phyloP scores from a whole-genome alignment of 2,888 invertebrate species.

The Spilarctia lutea region DNA sequence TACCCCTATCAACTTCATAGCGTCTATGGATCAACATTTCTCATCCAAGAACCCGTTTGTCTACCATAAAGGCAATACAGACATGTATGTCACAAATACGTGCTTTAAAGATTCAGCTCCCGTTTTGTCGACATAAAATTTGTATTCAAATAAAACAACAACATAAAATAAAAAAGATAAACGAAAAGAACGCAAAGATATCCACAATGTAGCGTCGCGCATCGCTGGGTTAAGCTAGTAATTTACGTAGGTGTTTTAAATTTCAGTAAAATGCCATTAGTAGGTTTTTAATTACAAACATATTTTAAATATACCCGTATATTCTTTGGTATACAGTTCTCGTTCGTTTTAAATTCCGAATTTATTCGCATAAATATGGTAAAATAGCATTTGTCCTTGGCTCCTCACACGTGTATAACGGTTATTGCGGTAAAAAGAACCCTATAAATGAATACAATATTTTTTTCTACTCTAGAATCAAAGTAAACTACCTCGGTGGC shows the following conservation, averaged over 20 bases:
- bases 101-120: not conserved
- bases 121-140: not conserved
- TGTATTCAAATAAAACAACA: not conserved
- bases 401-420: too few relatives aligned
- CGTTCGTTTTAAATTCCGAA: not conserved
- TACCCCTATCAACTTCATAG: too few relatives aligned
- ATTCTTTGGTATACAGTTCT: not conserved
- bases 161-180: not conserved
- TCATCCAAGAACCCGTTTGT: too few relatives aligned
- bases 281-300: not conserved
- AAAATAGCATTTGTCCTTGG: not conserved
- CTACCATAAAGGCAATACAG: too few relatives aligned
- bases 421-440: too few relatives aligned
- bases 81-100: too few relatives aligned
- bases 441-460: too few relatives aligned
- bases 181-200: not conserved
- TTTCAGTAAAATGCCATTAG: not conserved
- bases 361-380: not conserved
- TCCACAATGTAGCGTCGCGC: not conserved
- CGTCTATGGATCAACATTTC: too few relatives aligned
- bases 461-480: too few relatives aligned
- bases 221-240: not conserved
- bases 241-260: conserved; percentile 3
- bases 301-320: not conserved
- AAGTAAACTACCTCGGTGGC: too few relatives aligned